Percentiles rank a stretch among this genome's conserved stretches.
Evolutionary conservation across 2,888 invertebrate species (phyloP).

Genomic region (Coremacera marginata): DNA sequence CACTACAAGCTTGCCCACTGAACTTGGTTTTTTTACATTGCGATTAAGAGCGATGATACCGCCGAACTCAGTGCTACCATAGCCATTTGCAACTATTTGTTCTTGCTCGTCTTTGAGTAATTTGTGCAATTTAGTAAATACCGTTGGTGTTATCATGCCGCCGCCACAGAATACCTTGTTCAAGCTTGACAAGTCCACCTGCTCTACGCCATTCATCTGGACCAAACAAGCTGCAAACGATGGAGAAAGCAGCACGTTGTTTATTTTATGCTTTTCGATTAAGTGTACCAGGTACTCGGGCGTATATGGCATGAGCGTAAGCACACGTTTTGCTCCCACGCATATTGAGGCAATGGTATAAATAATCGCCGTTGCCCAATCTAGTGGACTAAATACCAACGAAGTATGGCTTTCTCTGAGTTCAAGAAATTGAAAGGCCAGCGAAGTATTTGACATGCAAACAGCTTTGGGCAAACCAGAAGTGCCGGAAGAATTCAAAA

Average conservation of each 20-base stretch:
- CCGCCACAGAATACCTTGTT: constrained; percentile 54
- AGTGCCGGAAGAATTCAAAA: constrained; percentile 62
- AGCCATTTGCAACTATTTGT: constrained; percentile 50
- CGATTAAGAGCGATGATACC: constrained; percentile 49
- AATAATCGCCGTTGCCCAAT: not conserved
- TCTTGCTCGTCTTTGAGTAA: constrained; percentile 34
- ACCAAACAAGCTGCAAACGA: not conserved
- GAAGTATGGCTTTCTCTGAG: not conserved
- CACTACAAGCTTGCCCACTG: constrained; percentile 53
- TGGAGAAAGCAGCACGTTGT: constrained; percentile 53
- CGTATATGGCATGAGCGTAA: constrained; percentile 49
- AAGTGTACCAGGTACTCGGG: constrained; percentile 53
- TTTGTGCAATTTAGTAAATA: constrained; percentile 46
- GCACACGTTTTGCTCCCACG: constrained; percentile 53
- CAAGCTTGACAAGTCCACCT: constrained; percentile 49
- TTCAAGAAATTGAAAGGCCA: no score
- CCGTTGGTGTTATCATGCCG: constrained; percentile 49
- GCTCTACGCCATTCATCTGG: not conserved
- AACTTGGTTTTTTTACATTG: constrained; percentile 48
- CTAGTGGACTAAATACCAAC: constrained; percentile 13
- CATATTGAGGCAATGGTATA: constrained; percentile 50
- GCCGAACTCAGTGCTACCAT: constrained; percentile 58
- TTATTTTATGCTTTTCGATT: constrained; percentile 56
- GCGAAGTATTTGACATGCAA: constrained; percentile 42
- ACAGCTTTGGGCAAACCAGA: constrained; percentile 62